Base-by-base conservation (phyloP, 2,888 invertebrate genomes). In the Microctonus hyperodae region DNA sequence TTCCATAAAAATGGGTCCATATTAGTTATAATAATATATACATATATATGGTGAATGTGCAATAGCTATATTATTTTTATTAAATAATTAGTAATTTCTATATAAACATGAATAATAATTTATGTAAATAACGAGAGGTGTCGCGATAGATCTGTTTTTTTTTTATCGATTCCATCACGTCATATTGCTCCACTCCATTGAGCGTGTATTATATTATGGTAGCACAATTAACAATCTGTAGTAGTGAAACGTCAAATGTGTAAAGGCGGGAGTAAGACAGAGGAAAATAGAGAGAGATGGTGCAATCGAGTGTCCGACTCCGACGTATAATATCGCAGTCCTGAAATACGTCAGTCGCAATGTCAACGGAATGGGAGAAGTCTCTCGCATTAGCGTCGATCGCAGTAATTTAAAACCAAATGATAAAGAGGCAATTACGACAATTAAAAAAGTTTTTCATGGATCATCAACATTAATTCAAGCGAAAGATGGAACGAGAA, bases 281-380 rank as follows among this genome's bases (percentile, higher is more conserved):
- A 23, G n/a, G 20, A 11, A 37, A 50, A 51, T n/a, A 35, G 35
- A 20, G 23, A 55, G 16, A 51, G 25, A 62, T 25, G 53, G 53
- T 10, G 23, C 53, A 6, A 55, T 33, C 6, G 31, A 31, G 31
- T 33, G 2, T 33, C 33, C 16, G 31, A 16, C 31, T 33, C 31
- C 31, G 20, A 23, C 23, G 33, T 35, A 31, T 40, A 55, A 31
- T 55, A 55, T 55, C 33, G 16, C 55, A 6, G n/a, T 31, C 33
- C 51, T n/a, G n/a, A 53, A 40, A 58, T 51, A 62, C 61, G 64
- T 64, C 60, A 60, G 64, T 66, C 63, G 72, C 70, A 64, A 74
- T 75, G 74, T 72, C 74, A 74, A 70, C 62, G 73, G 72, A 72
- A 76, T 76, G 74, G 74, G 72, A 74, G 76, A 77, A 71, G 75